These are phyloP conservation scores for Tetrao urogallus DNA, from an alignment of 2,113 vertebrate species.

Conservation along the genomic window DNA sequence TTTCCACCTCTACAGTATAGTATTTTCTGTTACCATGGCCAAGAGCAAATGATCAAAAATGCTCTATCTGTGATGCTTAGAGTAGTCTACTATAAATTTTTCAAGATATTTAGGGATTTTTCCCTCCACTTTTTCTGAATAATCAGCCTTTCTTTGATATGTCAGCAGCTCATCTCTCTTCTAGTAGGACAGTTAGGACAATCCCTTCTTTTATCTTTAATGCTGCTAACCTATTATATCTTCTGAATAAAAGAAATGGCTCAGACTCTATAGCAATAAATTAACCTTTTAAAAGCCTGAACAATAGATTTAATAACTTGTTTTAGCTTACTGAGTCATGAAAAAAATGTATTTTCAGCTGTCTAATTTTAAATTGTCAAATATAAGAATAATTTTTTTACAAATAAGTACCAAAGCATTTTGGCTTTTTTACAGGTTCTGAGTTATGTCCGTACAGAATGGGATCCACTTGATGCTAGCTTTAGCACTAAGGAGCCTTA, in stretches of 20 bases:
- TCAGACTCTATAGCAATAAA: background rate
- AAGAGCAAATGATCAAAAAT: slow-evolving; percentile 3
- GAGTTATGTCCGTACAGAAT: slow-evolving; percentile 83
- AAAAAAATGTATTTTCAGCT: background rate
- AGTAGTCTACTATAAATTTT: background rate
- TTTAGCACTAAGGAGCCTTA: slow-evolving; percentile 87
- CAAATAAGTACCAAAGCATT: background rate
- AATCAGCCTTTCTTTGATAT: background rate
- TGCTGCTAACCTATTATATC: background rate
- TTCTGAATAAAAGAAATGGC: background rate
- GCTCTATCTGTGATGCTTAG: background rate
- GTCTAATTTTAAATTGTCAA: background rate
- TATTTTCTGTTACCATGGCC: slow-evolving; percentile 10
- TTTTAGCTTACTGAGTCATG: background rate
- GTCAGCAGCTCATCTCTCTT: background rate
- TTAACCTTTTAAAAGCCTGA: background rate
- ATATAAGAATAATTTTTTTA: background rate
- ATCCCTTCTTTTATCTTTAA: background rate
- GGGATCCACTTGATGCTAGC: slow-evolving; percentile 84
- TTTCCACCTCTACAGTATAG: background rate
- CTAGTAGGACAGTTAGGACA: background rate
- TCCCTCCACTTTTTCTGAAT: background rate
- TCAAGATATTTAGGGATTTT: background rate
- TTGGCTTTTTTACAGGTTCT: slow-evolving; percentile 79
- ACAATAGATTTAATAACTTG: background rate